Evolutionary conservation across 2,113 vertebrate species (phyloP), one percentile per base, ranked within the genome.

Genomic region (Nycticebus coucang): DNA sequence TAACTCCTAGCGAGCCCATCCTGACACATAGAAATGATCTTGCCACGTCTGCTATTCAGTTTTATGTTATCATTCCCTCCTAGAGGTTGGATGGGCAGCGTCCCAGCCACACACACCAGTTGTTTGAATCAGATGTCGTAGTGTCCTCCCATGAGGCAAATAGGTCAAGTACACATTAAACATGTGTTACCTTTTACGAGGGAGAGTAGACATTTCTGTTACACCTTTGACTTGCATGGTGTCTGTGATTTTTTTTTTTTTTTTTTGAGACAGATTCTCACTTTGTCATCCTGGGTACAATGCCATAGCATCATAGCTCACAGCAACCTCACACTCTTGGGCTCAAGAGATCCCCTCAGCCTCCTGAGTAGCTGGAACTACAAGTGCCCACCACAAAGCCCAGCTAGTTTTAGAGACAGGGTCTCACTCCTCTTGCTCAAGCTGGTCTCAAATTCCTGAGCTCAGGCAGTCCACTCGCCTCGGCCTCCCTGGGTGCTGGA

Each of bases 11-110:
- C 33, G 41, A 92, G 18, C 78, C n/a, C 50, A 17, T 64, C 57
- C 30, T 81, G 22, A 93, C 92, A 84, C 37, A 28, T 3, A 4
- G 81, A 96, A 68, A 45, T 88, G 77, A 60, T 92, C 87, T 87
- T 69, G 77, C n/a, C 26, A 53, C 13, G 26, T 71, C 93, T 81
- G 3, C 64, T 28, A 33, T 60, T 90, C 6, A 33, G 11, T 79
- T 87, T 90, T 84, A 41, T 83, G 55, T 72, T 71, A 41, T 35
- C 75, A 24, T 26, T 84, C 14, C 66, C 55, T 82, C 33, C 69
- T 19, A n/a, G 69, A 59, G 2, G 21, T 45, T 50, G 57, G 21
- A 3, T 81, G 13, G 75, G 74, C 64, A 72, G 2, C 35, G 37
- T 60, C 7, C 24, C 77, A n/a, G 72, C 0, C 50, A 33, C 21